phyloP scores from a whole-genome alignment of 2,797 vertebrate genomes.

The Hippocampus kuda region DNA sequence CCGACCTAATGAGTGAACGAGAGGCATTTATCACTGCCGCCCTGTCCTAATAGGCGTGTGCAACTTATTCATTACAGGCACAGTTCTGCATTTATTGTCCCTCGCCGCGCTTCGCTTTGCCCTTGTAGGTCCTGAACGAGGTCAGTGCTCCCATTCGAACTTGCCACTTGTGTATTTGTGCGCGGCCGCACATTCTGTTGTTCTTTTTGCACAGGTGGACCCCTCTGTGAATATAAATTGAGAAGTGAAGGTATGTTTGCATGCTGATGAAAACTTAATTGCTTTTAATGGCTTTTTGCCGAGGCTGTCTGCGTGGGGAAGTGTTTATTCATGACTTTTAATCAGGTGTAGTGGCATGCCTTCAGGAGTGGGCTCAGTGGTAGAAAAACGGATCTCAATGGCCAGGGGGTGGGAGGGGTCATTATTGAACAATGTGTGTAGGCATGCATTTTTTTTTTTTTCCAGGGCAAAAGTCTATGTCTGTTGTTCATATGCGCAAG shows the following conservation, averaged over 20 bases:
- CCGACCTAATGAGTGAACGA: conserved; percentile 64
- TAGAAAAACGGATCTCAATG: conserved; percentile 34
- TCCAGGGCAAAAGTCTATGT: conserved; percentile 16
- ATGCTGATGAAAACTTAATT: conserved; percentile 16
- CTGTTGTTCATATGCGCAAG: conserved; percentile 5
- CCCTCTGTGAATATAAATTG: neutral
- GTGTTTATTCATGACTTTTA: conserved; percentile 29
- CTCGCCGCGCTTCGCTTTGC: conserved; percentile 10
- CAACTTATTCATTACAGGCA: conserved; percentile 64
- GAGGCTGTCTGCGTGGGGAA: conserved; percentile 1
- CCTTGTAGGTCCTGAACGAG: conserved; percentile 32
- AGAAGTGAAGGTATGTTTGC: conserved; percentile 8
- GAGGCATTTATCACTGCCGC: conserved; percentile 61
- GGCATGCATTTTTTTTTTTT: conserved; percentile 25
- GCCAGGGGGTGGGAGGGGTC: conserved; percentile 14
- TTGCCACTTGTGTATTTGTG: conserved; percentile 10
- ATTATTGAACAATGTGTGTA: conserved; percentile 30
- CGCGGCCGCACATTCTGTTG: neutral
- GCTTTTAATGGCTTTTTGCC: conserved; percentile 7
- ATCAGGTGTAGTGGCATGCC: conserved; percentile 3
- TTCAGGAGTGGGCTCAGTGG: conserved; percentile 27
- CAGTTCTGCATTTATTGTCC: conserved; percentile 40
- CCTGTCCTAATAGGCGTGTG: conserved; percentile 53
- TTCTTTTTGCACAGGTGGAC: neutral
- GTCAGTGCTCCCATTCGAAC: conserved; percentile 18